Evolutionary conservation across 2,888 invertebrate genomes (phyloP), one percentile per base, ranked within the genome.

Genomic region (Lasioglossum malachurum): DNA sequence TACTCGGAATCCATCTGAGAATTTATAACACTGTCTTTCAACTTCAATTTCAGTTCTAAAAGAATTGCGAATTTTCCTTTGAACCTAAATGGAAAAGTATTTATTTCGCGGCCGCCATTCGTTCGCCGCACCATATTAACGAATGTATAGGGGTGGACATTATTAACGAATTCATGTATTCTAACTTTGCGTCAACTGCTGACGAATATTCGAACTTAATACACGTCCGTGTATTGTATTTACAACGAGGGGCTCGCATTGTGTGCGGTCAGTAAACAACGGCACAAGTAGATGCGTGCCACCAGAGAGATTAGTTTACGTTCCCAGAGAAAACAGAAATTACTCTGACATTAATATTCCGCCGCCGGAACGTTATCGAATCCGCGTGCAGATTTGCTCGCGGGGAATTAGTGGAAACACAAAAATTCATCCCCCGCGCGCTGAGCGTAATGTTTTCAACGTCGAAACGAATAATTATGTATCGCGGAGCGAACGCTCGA

Each of bases 231-330:
- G 81, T 49, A 77, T 75, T 64, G 75, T 76, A 57, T 83, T 79
- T 69, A 71, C 80, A 41, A 64, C 64, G 75, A 31, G 53, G 60
- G 7, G 14, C 4, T 14, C 38, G 23, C 46, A 76, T 78, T 81
- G 75, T 78, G 35, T 78, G 64, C 80, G 44, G 23, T 35, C 38
- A 71, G 84, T 74, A 84, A 86, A 86, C 80, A 86, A 53, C 38
- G n/a, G 75, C 53, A 64, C 60, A 80, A 86, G 84, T 75, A 78
- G 81, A 84, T 84, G 81, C 60, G 60, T 44, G 75, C 46, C 31
- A 57, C 78, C 71, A 64, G 75, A 57, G 81, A 86, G 82, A 87
- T 85, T 82, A 85, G 76, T 87, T 85, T 75, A 82, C 49, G 57
- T 64, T 79, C 53, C 60, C 46, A 31, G 49, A 64, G 82, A 80